A percentile compares a stretch with the other conserved stretches of the same genome.
Conservation (phyloP, 2,113 vertebrate genomes). For the Puma concolor region DNA sequence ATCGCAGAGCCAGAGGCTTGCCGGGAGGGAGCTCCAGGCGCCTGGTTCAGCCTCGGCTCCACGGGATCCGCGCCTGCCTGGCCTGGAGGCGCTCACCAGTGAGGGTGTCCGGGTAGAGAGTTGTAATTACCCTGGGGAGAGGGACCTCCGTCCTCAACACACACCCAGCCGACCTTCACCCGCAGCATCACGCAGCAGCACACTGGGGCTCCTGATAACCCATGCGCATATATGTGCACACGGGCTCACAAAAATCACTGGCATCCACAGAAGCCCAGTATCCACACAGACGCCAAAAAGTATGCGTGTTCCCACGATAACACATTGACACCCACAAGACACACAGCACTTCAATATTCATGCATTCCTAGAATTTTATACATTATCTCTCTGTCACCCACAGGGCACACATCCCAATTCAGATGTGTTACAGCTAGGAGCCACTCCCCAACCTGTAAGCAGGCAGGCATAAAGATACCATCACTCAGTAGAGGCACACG, state of each 20-base stretch:
- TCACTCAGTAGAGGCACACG: neutral
- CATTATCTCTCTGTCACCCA: neutral
- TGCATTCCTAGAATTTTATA: neutral
- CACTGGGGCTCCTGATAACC: neutral
- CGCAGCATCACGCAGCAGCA: neutral
- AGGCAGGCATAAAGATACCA: neutral
- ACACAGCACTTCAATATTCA: neutral
- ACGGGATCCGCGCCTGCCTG: neutral
- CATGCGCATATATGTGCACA: fast-evolving
- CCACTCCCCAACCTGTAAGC: neutral
- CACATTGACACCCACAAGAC: neutral
- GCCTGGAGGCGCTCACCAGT: neutral
- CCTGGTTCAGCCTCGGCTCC: neutral
- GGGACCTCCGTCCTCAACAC: neutral
- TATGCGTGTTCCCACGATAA: neutral
- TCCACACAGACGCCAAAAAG: neutral
- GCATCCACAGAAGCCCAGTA: neutral
- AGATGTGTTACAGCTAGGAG: neutral
- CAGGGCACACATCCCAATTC: neutral
- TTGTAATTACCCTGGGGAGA: neutral
- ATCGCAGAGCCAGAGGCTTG: slow-evolving; percentile 39
- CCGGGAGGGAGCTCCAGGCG: slow-evolving; percentile 52
- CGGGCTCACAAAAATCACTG: neutral
- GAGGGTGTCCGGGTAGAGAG: neutral
- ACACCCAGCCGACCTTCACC: neutral